Evolutionary conservation across 2,888 invertebrate species (phyloP), one percentile per base, ranked within the genome.

Genomic region (Phengaris arion): DNA sequence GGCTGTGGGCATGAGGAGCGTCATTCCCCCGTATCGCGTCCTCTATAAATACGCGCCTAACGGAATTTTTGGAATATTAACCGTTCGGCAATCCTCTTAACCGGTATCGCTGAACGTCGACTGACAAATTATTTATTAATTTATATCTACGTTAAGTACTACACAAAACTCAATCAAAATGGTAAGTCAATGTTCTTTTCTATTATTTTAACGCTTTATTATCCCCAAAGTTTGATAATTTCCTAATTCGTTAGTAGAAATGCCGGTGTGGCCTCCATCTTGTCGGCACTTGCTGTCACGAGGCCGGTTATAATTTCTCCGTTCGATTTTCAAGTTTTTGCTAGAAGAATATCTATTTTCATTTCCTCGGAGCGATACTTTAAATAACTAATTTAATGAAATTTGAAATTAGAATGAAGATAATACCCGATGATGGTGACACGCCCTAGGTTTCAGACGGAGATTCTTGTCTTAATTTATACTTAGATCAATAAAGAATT

Each of bases 41-140:
- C 73, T 70, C 80, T 95, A 95, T 96, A 96, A 92, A 96, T 94
- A 91, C 86, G 82, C 84, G 86, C 83, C 85, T 84, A 89, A 88
- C 87, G 86, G 87, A 84, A 85, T 86, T 89, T 92, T 88, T 85
- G 81, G 82, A 82, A 91, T 92, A 94, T 91, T 91, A 93, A 94
- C 94, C 94, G 95, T 95, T 96, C 94, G 94, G 95, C 93, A 94
- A 95, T 94, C 95, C 94, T 93, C 96, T 95, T 96, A 91, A 93
- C 95, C 94, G 95, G 95, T 94, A 89, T 85, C 88, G 94, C 94
- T 91, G 94, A 94, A 94, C 94, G 94, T 89, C 89, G 89, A 93
- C 91, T 91, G 91, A 91, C 79, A 80, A 75, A 75, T 81, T 82
- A 82, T 84, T 89, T 89, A 86, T 82, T 92, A 90, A 91, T 86